phyloP scores from a whole-genome alignment of 2,113 vertebrate species.

The Oreocharis arfaki region DNA sequence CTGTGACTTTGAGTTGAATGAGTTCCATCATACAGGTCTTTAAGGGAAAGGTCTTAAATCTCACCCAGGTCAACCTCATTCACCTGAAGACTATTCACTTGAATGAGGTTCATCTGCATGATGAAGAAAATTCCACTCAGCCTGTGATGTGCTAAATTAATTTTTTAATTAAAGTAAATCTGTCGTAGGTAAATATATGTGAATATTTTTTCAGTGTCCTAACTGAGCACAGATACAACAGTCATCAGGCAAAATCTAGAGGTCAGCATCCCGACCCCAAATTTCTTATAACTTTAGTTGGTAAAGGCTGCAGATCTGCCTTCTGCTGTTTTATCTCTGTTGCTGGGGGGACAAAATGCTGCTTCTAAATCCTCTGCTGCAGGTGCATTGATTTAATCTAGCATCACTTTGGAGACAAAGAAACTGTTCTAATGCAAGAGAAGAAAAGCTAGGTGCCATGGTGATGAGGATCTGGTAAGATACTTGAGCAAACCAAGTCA shows the following conservation, averaged over 20 bases:
- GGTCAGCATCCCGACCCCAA: background rate
- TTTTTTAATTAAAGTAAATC: background rate
- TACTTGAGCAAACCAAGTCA: background rate
- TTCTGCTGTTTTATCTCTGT: conserved; percentile 36
- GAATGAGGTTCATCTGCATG: background rate
- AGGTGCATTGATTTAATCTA: conserved; percentile 44
- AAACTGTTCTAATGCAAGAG: background rate
- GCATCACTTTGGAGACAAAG: conserved; percentile 29
- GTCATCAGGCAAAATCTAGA: background rate
- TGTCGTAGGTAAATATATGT: background rate
- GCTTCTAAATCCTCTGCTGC: conserved; percentile 40
- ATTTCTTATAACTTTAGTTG: conserved; percentile 37
- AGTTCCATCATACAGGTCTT: background rate
- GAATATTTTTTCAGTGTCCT: background rate
- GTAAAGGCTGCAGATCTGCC: conserved; percentile 46
- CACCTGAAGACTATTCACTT: background rate
- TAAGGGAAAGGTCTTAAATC: background rate
- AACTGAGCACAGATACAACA: background rate
- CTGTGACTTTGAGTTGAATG: background rate
- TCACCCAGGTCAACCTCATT: background rate
- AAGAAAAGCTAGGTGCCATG: background rate
- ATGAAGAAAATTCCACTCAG: background rate
- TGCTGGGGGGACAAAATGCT: conserved; percentile 43
- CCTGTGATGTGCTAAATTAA: background rate
- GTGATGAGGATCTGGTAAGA: conserved; percentile 4